phyloP scores from a whole-genome alignment of 2,888 invertebrate genomes.

The Leucoma salicis region DNA sequence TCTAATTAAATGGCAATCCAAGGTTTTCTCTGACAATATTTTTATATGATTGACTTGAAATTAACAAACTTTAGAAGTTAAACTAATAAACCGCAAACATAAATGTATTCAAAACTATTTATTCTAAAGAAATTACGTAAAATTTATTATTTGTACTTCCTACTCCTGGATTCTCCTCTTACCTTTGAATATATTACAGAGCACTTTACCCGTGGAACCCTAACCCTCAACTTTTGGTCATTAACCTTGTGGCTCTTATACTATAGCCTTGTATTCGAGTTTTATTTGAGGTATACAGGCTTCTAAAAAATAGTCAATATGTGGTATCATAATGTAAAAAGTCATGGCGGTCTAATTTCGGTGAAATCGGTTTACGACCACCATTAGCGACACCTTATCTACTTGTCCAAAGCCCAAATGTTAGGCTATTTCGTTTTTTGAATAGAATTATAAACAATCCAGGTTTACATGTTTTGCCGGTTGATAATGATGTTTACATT shows the following conservation, averaged over 20 bases:
- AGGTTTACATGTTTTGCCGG: no score
- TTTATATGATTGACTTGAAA: no score
- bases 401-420: no score
- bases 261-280: constrained; percentile 31
- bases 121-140: no score
- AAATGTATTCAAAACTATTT: no score
- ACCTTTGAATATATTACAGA: not conserved
- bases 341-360: constrained; percentile 23
- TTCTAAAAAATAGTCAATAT: constrained; percentile 24
- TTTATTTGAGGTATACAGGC: constrained; percentile 25
- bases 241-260: constrained; percentile 17
- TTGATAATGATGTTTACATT: no score
- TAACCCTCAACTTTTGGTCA: constrained; percentile 23
- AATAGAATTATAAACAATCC: no score
- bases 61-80: no score
- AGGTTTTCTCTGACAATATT: no score
- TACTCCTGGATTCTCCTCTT: constrained; percentile 1
- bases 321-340: constrained; percentile 24
- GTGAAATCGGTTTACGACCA: constrained; percentile 21
- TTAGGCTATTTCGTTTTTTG: no score
- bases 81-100: no score
- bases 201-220: constrained; percentile 11
- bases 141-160: not conserved
- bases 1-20: no score
- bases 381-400: constrained; percentile 24